Conservation (phyloP, 2,888 invertebrate genomes). For the Ectemnius continuus region DNA sequence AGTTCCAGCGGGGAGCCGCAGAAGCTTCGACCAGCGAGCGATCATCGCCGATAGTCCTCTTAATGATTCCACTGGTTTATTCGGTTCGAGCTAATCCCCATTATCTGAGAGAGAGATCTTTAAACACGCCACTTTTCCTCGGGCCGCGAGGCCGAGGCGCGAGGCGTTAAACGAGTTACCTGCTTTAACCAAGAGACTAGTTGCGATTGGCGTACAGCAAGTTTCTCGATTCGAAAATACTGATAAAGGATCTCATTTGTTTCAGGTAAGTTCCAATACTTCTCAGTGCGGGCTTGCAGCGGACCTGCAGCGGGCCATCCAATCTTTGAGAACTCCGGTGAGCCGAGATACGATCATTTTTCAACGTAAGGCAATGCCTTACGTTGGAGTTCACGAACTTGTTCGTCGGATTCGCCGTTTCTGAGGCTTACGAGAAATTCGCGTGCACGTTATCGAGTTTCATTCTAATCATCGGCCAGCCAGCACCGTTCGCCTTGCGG, state of each 20-base stretch:
- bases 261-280: conserved; percentile 46
- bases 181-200: too few relatives aligned
- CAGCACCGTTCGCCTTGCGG: conserved; percentile 5
- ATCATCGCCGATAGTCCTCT: not conserved
- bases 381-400: conserved; percentile 29
- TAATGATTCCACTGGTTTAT: not conserved
- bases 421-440: conserved; percentile 34
- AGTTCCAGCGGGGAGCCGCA: not conserved
- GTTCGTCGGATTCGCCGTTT: conserved; percentile 33
- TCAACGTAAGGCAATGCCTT: conserved; percentile 21
- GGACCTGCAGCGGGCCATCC: conserved; percentile 9
- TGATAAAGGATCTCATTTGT: conserved; percentile 43
- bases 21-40: not conserved
- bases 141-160: too few relatives aligned
- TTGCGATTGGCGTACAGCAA: not conserved
- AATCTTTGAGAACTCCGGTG: conserved; percentile 26
- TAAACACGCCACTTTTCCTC: too few relatives aligned
- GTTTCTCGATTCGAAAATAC: conserved; percentile 4
- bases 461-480: conserved; percentile 36
- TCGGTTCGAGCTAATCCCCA: too few relatives aligned
- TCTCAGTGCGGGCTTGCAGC: not conserved
- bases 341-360: conserved; percentile 39
- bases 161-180: too few relatives aligned
- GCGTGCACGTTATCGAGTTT: conserved; percentile 41
- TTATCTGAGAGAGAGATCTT: too few relatives aligned